A percentile compares a stretch with the other conserved stretches of the same genome.
These are phyloP conservation scores for Myodes glareolus DNA, from an alignment of 2,113 vertebrate genomes.

Conservation along the genomic window DNA sequence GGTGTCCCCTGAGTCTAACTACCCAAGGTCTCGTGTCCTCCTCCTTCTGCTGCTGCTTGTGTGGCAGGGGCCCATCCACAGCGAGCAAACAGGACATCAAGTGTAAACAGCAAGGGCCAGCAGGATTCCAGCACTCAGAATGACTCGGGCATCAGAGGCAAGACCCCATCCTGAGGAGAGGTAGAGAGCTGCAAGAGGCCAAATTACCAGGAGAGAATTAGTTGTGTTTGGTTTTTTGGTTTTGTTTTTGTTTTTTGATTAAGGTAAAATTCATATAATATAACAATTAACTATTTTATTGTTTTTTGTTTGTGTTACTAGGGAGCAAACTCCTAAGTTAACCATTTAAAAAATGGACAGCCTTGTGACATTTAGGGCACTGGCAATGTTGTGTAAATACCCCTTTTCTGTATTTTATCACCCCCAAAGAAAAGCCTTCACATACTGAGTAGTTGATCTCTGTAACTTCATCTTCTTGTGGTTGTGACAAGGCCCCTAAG, in stretches of 20 bases:
- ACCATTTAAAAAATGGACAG: neutral
- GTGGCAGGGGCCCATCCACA: neutral
- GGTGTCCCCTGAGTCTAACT: neutral
- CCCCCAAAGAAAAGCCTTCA: too few relatives aligned
- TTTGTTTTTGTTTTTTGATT: neutral
- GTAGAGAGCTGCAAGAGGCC: accelerated
- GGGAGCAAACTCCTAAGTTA: neutral
- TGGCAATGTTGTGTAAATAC: too few relatives aligned
- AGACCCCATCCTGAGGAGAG: neutral
- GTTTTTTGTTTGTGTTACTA: neutral
- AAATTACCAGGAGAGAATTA: neutral
- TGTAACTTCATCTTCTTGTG: neutral
- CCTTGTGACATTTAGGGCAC: neutral
- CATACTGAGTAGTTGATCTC: accelerated
- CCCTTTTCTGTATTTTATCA: neutral
- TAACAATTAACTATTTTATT: neutral
- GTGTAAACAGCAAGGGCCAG: neutral
- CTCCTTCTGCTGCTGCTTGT: neutral
- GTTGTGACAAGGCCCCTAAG: neutral
- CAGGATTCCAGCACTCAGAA: neutral
- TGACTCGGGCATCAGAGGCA: neutral
- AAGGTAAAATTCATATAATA: neutral
- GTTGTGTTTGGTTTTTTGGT: neutral
- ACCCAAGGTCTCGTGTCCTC: neutral
- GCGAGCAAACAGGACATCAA: neutral